These are phyloP conservation scores for Leptodactylus fuscus DNA, from an alignment of 2,113 vertebrate genomes.

Conservation along the genomic window DNA sequence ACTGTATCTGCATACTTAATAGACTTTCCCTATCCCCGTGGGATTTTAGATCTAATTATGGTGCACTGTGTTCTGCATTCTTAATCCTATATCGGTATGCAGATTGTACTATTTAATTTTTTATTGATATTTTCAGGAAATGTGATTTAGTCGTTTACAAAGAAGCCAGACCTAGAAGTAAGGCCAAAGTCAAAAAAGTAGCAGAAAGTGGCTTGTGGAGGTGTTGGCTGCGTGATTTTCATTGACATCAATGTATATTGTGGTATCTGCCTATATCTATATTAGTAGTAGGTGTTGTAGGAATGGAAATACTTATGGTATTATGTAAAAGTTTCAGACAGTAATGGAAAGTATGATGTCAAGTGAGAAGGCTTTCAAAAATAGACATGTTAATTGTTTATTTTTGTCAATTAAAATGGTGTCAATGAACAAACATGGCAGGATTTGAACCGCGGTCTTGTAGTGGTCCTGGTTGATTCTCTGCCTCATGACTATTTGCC, in stretches of 20 bases:
- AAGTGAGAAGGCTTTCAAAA: too few relatives aligned
- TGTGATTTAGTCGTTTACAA: slow-evolving; percentile 23
- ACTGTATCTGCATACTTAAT: slow-evolving; percentile 60
- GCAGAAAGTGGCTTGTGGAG: not conserved
- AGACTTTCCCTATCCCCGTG: slow-evolving; percentile 43
- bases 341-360: too few relatives aligned
- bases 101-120: slow-evolving; percentile 55
- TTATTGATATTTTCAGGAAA: slow-evolving; percentile 54
- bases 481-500: too few relatives aligned
- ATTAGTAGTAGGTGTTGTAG: not conserved
- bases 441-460: too few relatives aligned
- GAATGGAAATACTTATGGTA: too few relatives aligned
- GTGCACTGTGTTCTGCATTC: slow-evolving; percentile 50
- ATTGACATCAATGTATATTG: not conserved
- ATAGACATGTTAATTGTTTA: too few relatives aligned
- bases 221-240: not conserved
- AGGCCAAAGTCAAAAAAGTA: not conserved
- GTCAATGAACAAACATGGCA: too few relatives aligned
- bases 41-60: slow-evolving; percentile 58
- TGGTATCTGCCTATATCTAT: not conserved
- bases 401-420: too few relatives aligned
- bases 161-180: not conserved
- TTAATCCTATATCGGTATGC: slow-evolving; percentile 53
- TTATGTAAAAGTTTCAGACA: too few relatives aligned
- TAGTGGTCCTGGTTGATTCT: too few relatives aligned